Percentiles rank a stretch among this genome's conserved stretches.
Evolutionary conservation across 2,888 invertebrate genomes (phyloP).

Genomic region (Leucania comma): DNA sequence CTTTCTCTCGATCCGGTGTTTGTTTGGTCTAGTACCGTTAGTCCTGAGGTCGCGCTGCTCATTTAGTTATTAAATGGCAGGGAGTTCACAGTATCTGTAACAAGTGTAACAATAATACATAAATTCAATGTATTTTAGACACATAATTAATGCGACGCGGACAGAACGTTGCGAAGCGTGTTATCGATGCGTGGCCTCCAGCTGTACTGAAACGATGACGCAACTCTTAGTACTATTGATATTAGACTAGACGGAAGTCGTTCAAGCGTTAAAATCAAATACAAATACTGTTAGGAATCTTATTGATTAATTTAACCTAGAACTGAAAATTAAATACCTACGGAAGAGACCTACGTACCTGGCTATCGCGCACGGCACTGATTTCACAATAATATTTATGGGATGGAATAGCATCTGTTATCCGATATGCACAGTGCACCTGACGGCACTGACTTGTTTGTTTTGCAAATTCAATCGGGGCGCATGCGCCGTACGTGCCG

Average conservation of each 20-base stretch:
- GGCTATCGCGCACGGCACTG: constrained; percentile 35
- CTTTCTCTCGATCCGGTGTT: constrained; percentile 85
- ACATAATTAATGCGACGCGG: constrained; percentile 30
- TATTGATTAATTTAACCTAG: constrained; percentile 39
- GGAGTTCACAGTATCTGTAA: constrained; percentile 57
- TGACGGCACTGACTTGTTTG: constrained; percentile 66
- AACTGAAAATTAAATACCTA: constrained; percentile 16
- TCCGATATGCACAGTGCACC: constrained; percentile 54
- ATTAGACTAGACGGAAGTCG: constrained; percentile 52
- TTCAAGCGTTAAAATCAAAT: constrained; percentile 50
- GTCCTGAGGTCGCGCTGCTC: constrained; percentile 72
- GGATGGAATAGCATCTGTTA: constrained; percentile 51
- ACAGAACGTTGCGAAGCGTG: constrained; percentile 61
- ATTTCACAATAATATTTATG: constrained; percentile 57
- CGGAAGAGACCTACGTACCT: constrained; percentile 13
- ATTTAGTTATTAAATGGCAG: constrained; percentile 59
- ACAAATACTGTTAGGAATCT: constrained; percentile 38
- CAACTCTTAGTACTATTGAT: constrained; percentile 61
- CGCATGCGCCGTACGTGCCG: constrained; percentile 75
- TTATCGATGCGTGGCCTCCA: constrained; percentile 72
- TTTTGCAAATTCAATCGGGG: constrained; percentile 65
- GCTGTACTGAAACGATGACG: constrained; percentile 70
- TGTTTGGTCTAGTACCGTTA: constrained; percentile 85
- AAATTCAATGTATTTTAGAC: constrained; percentile 34
- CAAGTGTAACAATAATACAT: constrained; percentile 37